A percentile compares a stretch with the other conserved stretches of the same genome.
Evolutionary conservation across 2,888 invertebrate genomes (phyloP).

Genomic region (Amiota minor): DNA sequence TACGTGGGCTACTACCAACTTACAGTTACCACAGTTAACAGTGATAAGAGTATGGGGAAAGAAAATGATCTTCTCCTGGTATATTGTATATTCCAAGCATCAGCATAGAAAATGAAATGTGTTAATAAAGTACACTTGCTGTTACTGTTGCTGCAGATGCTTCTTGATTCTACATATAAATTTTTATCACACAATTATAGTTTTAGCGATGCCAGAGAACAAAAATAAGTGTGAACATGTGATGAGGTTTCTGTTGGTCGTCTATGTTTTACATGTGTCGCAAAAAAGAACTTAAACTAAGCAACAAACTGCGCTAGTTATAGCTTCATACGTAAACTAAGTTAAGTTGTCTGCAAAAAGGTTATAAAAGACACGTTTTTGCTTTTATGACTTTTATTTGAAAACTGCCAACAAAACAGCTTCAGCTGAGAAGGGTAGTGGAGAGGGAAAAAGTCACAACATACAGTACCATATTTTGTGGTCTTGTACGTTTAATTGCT

Average conservation of each 20-base stretch:
- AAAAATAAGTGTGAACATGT: background rate
- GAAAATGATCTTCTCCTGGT: no score
- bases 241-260: background rate
- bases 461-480: conserved; percentile 11
- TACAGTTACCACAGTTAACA: no score
- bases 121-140: conserved; percentile 69
- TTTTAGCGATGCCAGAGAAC: conserved; percentile 3
- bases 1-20: no score
- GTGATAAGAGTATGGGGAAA: no score
- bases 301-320: conserved; percentile 10
- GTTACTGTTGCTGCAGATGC: conserved; percentile 34
- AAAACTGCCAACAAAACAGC: conserved; percentile 37
- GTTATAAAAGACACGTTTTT: conserved; percentile 39
- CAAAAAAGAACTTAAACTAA: conserved; percentile 2
- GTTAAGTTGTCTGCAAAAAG: conserved; percentile 14
- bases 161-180: background rate
- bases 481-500: conserved; percentile 70
- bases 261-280: no score
- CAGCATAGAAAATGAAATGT: conserved; percentile 49
- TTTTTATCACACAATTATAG: background rate
- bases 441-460: background rate
- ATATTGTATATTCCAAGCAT: no score
- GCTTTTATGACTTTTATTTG: conserved; percentile 53
- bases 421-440: background rate
- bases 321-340: no score